These are phyloP conservation scores for Ophioninae sp. DNA, from an alignment of 2,888 invertebrate species.

Conservation along the genomic window DNA sequence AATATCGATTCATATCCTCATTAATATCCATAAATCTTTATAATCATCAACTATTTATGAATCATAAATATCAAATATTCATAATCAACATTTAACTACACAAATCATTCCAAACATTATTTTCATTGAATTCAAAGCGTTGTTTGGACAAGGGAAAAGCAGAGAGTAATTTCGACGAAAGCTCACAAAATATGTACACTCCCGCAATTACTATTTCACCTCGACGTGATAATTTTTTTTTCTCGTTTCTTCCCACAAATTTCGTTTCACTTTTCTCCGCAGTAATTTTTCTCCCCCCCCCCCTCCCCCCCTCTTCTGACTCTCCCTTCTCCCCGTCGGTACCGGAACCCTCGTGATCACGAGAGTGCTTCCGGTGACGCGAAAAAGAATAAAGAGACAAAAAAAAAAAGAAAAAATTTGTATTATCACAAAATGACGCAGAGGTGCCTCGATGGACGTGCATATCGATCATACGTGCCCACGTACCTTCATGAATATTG, in stretches of 20 bases:
- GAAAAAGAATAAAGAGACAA: background rate
- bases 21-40: too few species aligned
- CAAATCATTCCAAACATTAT: background rate
- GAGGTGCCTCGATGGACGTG: background rate
- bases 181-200: background rate
- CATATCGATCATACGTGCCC: constrained; percentile 24
- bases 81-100: too few species aligned
- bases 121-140: background rate
- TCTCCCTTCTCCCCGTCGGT: background rate
- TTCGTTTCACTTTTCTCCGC: background rate
- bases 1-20: too few species aligned
- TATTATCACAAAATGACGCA: background rate
- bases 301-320: background rate
- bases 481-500: constrained; percentile 34
- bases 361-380: background rate
- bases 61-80: too few species aligned
- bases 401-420: background rate
- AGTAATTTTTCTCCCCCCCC: background rate
- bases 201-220: background rate
- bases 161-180: background rate
- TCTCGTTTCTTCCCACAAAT: background rate
- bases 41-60: too few species aligned
- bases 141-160: background rate
- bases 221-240: background rate
- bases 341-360: background rate